Evolutionary conservation across 2,113 vertebrate genomes (phyloP), one percentile per base, ranked within the genome.

Genomic region (Dermatemys mawii): DNA sequence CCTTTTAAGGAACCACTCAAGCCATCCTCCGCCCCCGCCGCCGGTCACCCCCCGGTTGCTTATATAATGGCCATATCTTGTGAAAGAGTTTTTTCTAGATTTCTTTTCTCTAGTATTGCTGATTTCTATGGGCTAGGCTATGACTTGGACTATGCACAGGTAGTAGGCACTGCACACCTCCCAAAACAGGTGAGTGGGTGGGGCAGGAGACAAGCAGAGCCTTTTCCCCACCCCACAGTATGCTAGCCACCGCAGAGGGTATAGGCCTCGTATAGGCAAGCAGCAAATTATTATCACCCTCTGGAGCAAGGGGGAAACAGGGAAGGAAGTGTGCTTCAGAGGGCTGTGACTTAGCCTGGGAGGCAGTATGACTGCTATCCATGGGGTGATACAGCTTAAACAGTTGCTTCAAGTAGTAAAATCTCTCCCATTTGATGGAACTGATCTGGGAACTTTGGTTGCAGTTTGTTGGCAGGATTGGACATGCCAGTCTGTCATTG

Each of bases 291-390:
- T n/a, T 8, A 21, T 73, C 35, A 41, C 1, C 1, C 11, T 2
- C 16, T 84, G 41, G 46, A 81, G 46, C 6, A n/a, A 81, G 48
- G 44, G 29, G 70, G 38, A 5, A 38, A 21, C 14, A 6, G 84
- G 85, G 84, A 4, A 3, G 41, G 3, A 3, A 24, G 32, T 1
- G 0, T 87, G 41, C 3, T 46, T 12, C 3, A 5, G 27, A 67
- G 32, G n/a, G 2, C 8, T 41, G 1, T 48, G 60, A n/a, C n/a
- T n/a, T n/a, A n/a, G n/a, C n/a, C n/a, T n/a, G n/a, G n/a, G n/a
- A n/a, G n/a, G n/a, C n/a, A n/a, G n/a, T n/a, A n/a, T n/a, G n/a
- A n/a, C n/a, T n/a, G n/a, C n/a, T n/a, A n/a, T n/a, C n/a, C n/a
- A 26, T 4, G 11, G 67, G 27, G n/a, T 70, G 19, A n/a, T 38